Evolutionary conservation across 2,888 invertebrate genomes (phyloP), one percentile per base, ranked within the genome.

Genomic region (Epicampocera succincta): DNA sequence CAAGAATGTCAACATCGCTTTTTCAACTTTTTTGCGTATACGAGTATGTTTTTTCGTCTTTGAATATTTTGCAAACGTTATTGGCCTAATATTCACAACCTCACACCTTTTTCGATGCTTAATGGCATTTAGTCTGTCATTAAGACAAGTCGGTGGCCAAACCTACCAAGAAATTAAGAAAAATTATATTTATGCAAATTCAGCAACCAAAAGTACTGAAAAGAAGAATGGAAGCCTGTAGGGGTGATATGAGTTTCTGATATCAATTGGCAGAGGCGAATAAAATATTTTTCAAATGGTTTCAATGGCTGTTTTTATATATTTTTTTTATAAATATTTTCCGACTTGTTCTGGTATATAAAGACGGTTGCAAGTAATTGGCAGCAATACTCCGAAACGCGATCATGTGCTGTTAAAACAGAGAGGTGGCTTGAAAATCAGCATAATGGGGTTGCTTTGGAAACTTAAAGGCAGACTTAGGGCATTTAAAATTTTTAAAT

Each of bases 41-140:
- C 9, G 33, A 9, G 33, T 33, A 33, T 8, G 12, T 33, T 21
- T 38, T 48, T 58, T 0, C 58, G 12, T 5, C 33, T n/a, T n/a
- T 33, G 13, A 21, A 48, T 5, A 21, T n/a, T 72, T 42, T 52
- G 63, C 21, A 54, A 56, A 58, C 40, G 12, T 29, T 58, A 13
- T 54, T 69, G 58, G 63, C 72, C 52, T 52, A 74, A 75, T 65
- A 65, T 82, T 78, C 40, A 42, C 66, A 78, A 71, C 17, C 75
- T 82, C 82, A 82, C 82, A 78, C 82, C 77, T 80, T 80, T 83
- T 77, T 73, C 74, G 77, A 73, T 71, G 63, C 58, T 79, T 81
- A 84, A 79, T 81, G 83, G 81, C 81, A 78, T 73, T 81, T 79
- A 84, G 75, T 69, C 72, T 58, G 73, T 73, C 82, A 84, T 84